Evolutionary conservation across 2,888 invertebrate genomes (phyloP), one percentile per base, ranked within the genome.

Genomic region (Heliconius hortense): DNA sequence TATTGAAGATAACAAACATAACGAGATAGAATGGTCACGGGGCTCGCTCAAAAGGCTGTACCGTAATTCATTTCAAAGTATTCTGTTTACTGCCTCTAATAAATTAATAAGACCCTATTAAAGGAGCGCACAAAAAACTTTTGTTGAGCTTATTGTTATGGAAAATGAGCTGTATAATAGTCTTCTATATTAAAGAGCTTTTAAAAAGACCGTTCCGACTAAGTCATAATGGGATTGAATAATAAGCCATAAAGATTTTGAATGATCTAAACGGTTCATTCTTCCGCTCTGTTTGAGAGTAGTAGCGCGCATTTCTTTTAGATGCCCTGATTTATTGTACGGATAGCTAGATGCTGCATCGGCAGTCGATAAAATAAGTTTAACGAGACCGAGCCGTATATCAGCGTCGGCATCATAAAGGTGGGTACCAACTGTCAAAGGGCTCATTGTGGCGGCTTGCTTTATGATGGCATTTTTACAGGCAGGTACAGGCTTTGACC

Each of bases 391-490:
- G 86, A 86, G 83, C 87, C 89, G 88, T 89, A 88, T 91, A 91
- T 91, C 91, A 89, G 89, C 87, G 92, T 89, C 91, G 93, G 92
- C 92, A 91, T 92, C 90, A 90, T 92, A 91, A 92, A 92, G 91
- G 90, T 88, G 86, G 89, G 88, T 89, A 91, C 89, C 87, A 88
- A 91, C 92, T 93, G 93, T 92, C 93, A 92, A 92, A 93, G 92
- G 90, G 91, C 89, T 91, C 86, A 90, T 92, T 93, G 93, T 92
- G 90, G 86, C 89, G 90, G 90, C 87, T 82, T 88, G 89, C 90
- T 93, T 92, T 92, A 91, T 91, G 91, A 91, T 92, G 90, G 93
- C 88, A 93, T 93, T 93, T 93, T 93, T 93, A 93, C 91, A 91
- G 87, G 88, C 91, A 91, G 92, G 92, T 90, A 92, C 91, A 86